A percentile compares a stretch with the other conserved stretches of the same genome.
Evolutionary conservation across 1,140 invertebrate genomes (phyloP).

Genomic region (Drosophila ananassae): DNA sequence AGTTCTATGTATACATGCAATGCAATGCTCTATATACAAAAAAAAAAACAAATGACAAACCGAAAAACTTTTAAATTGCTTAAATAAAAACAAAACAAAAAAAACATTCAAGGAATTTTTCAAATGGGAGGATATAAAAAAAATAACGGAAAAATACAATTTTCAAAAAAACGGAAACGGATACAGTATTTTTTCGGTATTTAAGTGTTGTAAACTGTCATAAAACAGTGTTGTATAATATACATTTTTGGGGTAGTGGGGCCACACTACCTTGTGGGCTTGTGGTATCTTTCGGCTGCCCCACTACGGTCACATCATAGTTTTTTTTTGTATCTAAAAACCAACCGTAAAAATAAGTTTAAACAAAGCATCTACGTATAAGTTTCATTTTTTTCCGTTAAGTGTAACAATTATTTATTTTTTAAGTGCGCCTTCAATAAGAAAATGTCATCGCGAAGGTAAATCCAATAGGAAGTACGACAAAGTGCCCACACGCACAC

Average conservation of each 20-base stretch:
- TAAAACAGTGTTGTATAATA: background rate
- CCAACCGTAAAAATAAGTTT: constrained; percentile 72
- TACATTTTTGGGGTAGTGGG: background rate
- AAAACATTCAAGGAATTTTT: too few species aligned
- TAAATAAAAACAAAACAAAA: constrained; percentile 66
- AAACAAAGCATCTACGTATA: constrained; percentile 73
- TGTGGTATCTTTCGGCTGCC: constrained; percentile 1
- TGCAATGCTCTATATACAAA: constrained; percentile 68
- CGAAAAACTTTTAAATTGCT: constrained; percentile 76
- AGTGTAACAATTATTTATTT: constrained; percentile 77
- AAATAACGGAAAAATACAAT: background rate
- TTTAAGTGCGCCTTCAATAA: constrained; percentile 79
- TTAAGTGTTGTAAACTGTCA: background rate
- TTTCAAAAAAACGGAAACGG: background rate
- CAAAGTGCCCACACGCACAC: constrained; percentile 31
- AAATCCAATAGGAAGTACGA: constrained; percentile 76
- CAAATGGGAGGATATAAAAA: background rate
- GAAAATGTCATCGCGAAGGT: constrained; percentile 81
- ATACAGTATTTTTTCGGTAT: background rate
- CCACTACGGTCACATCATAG: constrained; percentile 31
- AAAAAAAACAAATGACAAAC: constrained; percentile 41
- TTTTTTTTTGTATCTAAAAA: constrained; percentile 74
- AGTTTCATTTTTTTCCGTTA: constrained; percentile 77
- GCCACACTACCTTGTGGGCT: background rate
- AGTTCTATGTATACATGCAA: constrained; percentile 63